phyloP scores from a whole-genome alignment of 1,140 invertebrate species.

The Watersipora subatra region DNA sequence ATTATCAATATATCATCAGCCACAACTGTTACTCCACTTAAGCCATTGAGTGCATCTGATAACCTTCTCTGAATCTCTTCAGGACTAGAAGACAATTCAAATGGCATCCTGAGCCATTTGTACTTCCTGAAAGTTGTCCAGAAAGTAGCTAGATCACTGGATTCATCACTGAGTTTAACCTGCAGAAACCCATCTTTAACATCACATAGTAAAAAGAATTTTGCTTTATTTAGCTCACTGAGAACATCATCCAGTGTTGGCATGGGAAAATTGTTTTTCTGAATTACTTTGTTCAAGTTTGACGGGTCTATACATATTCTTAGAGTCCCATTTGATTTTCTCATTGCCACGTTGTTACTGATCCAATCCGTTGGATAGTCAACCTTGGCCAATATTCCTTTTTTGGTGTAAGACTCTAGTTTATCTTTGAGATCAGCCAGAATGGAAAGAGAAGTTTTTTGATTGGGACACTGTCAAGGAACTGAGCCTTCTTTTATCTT shows the following conservation, averaged over 20 bases:
- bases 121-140: constrained; percentile 17
- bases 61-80: constrained; percentile 12
- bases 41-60: constrained; percentile 8
- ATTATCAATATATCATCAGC: constrained; percentile 11
- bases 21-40: constrained; percentile 8
- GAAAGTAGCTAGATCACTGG: constrained; percentile 14
- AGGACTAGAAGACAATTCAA: constrained; percentile 15
- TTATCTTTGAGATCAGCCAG: neutral
- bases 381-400: constrained; percentile 12
- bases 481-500: neutral
- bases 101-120: constrained; percentile 15
- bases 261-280: neutral
- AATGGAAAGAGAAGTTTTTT: neutral
- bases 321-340: constrained; percentile 12
- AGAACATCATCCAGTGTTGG: too few species aligned
- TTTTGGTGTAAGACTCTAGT: neutral
- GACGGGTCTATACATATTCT: constrained; percentile 17
- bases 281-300: constrained; percentile 4
- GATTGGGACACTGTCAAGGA: neutral
- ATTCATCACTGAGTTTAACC: constrained; percentile 12
- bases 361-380: constrained; percentile 20
- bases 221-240: neutral
- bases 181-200: constrained; percentile 35
- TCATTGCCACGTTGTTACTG: constrained; percentile 14
- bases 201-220: constrained; percentile 23